Conservation (phyloP, 2,888 invertebrate genomes). For the Luperina testacea region DNA sequence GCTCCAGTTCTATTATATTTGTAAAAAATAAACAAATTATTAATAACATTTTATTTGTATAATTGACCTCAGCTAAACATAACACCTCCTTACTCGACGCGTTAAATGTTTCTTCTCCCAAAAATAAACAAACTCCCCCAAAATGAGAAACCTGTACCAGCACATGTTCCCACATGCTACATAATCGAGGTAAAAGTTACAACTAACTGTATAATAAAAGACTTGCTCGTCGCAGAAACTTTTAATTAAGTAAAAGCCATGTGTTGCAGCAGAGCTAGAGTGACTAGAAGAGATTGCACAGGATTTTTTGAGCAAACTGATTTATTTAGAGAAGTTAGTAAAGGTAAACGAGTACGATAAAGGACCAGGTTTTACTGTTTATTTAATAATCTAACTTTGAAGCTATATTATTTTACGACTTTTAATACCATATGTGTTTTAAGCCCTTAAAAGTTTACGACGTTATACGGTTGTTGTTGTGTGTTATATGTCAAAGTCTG, state of each 20-base stretch:
- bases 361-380: background rate
- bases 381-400: background rate
- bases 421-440: background rate
- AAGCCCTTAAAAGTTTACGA: background rate
- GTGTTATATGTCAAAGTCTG: background rate
- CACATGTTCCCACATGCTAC: background rate
- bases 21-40: background rate
- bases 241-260: slow-evolving; percentile 72
- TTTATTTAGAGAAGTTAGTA: slow-evolving; percentile 6
- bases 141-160: slow-evolving; percentile 8
- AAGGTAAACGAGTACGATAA: background rate
- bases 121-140: background rate
- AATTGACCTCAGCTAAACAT: background rate
- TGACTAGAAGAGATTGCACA: slow-evolving; percentile 12
- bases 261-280: slow-evolving; percentile 7
- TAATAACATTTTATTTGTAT: background rate
- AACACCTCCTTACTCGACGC: no score
- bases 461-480: background rate
- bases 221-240: slow-evolving; percentile 58
- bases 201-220: slow-evolving; percentile 51
- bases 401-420: background rate
- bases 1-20: background rate
- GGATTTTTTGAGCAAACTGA: background rate
- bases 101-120: background rate
- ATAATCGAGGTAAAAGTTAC: slow-evolving; percentile 1